A percentile compares a stretch with the other conserved stretches of the same genome.
Conservation (phyloP, 2,113 vertebrate species). For the Otis tarda region DNA sequence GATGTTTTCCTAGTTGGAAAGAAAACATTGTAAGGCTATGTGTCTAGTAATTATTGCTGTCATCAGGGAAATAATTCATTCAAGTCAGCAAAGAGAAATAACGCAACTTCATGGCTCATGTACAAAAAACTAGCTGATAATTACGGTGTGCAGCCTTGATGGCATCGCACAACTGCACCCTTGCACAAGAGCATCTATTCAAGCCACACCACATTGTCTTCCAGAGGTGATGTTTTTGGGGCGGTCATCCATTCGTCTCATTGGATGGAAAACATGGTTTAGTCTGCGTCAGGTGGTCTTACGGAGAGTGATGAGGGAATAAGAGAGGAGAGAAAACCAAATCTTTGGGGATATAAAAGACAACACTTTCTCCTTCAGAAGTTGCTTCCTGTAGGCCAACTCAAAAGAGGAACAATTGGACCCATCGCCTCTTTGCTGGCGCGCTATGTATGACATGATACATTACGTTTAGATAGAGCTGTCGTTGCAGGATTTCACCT, state of each 20-base stretch:
- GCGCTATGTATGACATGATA: not conserved
- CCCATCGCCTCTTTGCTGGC: not conserved
- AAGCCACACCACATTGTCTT: not conserved
- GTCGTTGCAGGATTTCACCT: fast-evolving
- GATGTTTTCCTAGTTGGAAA: not conserved
- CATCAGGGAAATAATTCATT: not conserved
- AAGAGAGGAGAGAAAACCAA: not conserved
- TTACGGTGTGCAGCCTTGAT: not conserved
- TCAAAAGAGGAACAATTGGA: not conserved
- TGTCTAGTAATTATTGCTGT: not conserved
- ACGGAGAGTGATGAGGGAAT: not conserved
- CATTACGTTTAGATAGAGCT: not conserved
- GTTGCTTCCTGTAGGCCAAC: not conserved
- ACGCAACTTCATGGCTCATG: not conserved
- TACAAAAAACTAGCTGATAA: not conserved
- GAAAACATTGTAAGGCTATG: not conserved
- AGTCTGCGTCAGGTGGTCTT: not conserved
- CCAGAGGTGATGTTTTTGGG: not conserved
- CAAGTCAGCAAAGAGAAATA: not conserved
- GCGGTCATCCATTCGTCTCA: not conserved
- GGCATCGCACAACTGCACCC: not conserved
- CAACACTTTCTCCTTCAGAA: not conserved
- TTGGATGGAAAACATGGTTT: not conserved
- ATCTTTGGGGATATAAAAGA: not conserved
- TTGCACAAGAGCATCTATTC: not conserved